These are phyloP conservation scores for Bombus superbus DNA, from an alignment of 1,140 invertebrate species.

Conservation along the genomic window DNA sequence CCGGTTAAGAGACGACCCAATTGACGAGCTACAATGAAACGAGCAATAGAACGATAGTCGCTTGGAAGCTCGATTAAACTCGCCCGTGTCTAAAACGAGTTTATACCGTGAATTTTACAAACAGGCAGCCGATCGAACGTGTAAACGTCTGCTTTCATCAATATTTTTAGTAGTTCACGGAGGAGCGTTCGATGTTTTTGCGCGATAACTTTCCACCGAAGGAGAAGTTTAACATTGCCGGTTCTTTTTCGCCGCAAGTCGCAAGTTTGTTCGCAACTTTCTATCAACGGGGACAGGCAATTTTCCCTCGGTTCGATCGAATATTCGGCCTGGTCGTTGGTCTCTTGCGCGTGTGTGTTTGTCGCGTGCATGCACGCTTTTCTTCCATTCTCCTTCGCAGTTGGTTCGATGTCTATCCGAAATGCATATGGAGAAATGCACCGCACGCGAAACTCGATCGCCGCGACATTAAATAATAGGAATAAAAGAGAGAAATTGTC, in stretches of 20 bases:
- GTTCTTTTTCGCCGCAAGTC: not conserved
- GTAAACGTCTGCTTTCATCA: constrained; percentile 12
- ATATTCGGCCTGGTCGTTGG: not conserved
- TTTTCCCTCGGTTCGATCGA: constrained; percentile 29
- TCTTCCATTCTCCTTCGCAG: not conserved
- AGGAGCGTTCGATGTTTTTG: not conserved
- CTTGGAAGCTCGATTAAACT: not conserved
- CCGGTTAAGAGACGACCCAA: no score
- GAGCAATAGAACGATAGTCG: not conserved
- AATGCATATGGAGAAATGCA: not conserved
- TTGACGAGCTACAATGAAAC: not conserved
- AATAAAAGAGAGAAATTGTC: no score
- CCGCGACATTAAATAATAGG: no score
- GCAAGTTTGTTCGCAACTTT: constrained; percentile 24
- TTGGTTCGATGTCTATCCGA: not conserved
- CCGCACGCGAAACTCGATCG: not conserved
- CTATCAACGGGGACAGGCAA: not conserved
- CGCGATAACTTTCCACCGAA: not conserved
- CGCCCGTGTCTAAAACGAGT: not conserved
- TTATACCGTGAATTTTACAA: not conserved
- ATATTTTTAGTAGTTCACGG: not conserved
- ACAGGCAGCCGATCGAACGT: not conserved
- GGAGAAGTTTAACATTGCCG: constrained; percentile 14
- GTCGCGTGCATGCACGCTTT: no score
- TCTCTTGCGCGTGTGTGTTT: not conserved